Base-by-base conservation (phyloP, 2,888 invertebrate species). In the Rotaria macrura region DNA sequence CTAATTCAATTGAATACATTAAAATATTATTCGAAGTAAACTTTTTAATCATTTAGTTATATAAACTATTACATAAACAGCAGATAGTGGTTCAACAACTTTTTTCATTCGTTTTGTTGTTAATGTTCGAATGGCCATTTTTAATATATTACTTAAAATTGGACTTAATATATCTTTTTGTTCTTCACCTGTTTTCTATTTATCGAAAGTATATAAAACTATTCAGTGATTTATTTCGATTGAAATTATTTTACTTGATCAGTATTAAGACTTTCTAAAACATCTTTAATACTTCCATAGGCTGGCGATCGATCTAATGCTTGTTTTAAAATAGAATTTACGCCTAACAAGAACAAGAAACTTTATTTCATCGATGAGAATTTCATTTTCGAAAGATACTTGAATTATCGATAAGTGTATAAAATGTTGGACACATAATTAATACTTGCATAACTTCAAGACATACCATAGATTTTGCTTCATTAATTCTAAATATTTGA, bases 401-500 rank as follows among this genome's bases (percentile, higher is more conserved):
- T 43, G 79, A 1, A 79, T 79, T 9, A 43, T 79, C 79, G 20
- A 43, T 14, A 25, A 79, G 43, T 43, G 79, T 79, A 43, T 79
- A 79, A 43, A 79, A 79, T 25, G 10, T 0, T 23, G 79, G 79
- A 12, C 79, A 79, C 43, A 79, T 79, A n/a, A 79, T 79, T 0
- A 79, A 43, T 7, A 79, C 79, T 79, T 79, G 79, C 79, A 79
- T 79, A 17, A 79, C 79, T 79, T 79, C 79, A 40, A 79, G 79
- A n/a, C 79, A 79, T n/a, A 79, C n/a, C n/a, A 79, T 43, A 4
- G 79, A 23, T 43, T 79, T 79, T 43, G 79, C 79, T 43, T 79
- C 79, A 2, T 25, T n/a, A 43, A 79, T 14, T 25, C 79, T 79
- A 79, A n/a, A 72, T 5, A 57, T n/a, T 12, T 25, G n/a, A 0